Evolutionary conservation across 2,113 vertebrate genomes (phyloP).

Genomic region (Xiphophorus hellerii): DNA sequence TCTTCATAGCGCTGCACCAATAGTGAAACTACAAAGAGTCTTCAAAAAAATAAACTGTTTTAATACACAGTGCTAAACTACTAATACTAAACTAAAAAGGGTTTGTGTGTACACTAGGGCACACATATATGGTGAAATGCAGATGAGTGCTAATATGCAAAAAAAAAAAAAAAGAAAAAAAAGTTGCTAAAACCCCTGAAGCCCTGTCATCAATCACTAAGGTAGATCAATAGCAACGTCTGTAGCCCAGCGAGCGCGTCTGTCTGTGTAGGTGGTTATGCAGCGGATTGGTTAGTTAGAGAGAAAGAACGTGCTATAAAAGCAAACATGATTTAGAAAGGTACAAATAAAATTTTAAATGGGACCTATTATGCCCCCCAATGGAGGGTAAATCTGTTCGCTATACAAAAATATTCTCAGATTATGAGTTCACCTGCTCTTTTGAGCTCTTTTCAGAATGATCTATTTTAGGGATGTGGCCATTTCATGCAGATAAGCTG

Average conservation of each 20-base stretch:
- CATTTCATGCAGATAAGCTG: too few relatives aligned
- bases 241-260: conserved; percentile 42
- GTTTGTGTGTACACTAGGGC: conserved; percentile 10
- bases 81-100: neutral
- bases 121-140: conserved; percentile 14
- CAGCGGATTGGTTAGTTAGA: conserved; percentile 1
- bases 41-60: conserved; percentile 16
- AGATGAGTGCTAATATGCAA: conserved; percentile 31
- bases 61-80: neutral
- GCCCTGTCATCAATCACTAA: conserved; percentile 58
- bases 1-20: neutral
- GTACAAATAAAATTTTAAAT: conserved; percentile 15
- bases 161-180: neutral
- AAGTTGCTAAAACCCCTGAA: conserved; percentile 53
- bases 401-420: too few relatives aligned
- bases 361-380: conserved; percentile 3
- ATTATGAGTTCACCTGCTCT: too few relatives aligned
- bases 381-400: too few relatives aligned
- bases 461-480: too few relatives aligned
- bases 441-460: too few relatives aligned
- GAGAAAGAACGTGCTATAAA: conserved; percentile 3
- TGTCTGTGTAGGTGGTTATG: conserved; percentile 18
- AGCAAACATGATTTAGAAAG: conserved; percentile 4
- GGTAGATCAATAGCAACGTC: conserved; percentile 57
- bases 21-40: conserved; percentile 9